These are phyloP conservation scores for Pollenia angustigena DNA, from an alignment of 2,888 invertebrate species.

Conservation along the genomic window DNA sequence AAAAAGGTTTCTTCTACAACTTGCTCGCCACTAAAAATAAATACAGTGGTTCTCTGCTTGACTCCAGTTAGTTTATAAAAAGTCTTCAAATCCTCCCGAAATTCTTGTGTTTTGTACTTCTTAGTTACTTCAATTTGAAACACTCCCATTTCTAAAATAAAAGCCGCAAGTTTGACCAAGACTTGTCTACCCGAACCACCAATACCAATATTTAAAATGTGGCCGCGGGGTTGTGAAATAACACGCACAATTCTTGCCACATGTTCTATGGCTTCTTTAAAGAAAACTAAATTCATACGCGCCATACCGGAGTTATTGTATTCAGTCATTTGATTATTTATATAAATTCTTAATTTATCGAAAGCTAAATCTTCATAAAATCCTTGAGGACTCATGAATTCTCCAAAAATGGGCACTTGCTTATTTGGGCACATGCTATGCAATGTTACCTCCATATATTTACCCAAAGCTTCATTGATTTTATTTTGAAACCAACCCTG, in stretches of 20 bases:
- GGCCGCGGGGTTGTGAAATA: slow-evolving; percentile 92
- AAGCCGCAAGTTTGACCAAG: slow-evolving; percentile 90
- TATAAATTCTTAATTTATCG: slow-evolving; percentile 85
- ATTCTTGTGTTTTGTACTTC: slow-evolving; percentile 90
- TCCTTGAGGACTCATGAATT: slow-evolving; percentile 91
- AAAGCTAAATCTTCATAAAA: slow-evolving; percentile 91
- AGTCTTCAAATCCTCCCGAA: slow-evolving; percentile 91
- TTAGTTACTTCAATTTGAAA: slow-evolving; percentile 93
- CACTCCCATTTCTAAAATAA: slow-evolving; percentile 91
- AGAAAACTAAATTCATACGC: slow-evolving; percentile 92
- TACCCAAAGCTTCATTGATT: slow-evolving; percentile 90
- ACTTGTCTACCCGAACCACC: slow-evolving; percentile 95
- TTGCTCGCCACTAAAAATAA: slow-evolving; percentile 94
- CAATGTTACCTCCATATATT: slow-evolving; percentile 91
- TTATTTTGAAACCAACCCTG: slow-evolving; percentile 90
- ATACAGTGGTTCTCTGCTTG: slow-evolving; percentile 90
- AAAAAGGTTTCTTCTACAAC: slow-evolving; percentile 93
- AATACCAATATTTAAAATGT: slow-evolving; percentile 93
- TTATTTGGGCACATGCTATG: slow-evolving; percentile 91
- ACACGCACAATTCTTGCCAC: slow-evolving; percentile 92
- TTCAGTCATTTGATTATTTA: slow-evolving; percentile 84
- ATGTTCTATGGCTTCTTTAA: slow-evolving; percentile 94
- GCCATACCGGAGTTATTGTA: slow-evolving; percentile 91
- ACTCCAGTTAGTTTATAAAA: slow-evolving; percentile 91
- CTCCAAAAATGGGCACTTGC: slow-evolving; percentile 89